Evolutionary conservation across 2,113 vertebrate species (phyloP).

Genomic region (Scalopus aquaticus): DNA sequence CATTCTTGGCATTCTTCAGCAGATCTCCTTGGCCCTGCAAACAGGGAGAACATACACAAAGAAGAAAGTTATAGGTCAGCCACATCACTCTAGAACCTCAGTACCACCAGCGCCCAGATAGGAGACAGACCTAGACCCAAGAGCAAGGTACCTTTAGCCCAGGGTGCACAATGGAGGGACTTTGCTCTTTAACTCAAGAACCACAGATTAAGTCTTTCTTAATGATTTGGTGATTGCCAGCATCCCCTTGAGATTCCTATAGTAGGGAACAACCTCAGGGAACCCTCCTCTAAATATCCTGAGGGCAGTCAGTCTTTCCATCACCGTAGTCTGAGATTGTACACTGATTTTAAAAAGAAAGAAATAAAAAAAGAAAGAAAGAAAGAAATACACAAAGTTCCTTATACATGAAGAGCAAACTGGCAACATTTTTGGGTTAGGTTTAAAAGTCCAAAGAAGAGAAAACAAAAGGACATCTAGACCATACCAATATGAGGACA

Average conservation of each 20-base stretch:
- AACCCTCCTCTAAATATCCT: background rate
- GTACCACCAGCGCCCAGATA: background rate
- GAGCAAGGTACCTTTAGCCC: background rate
- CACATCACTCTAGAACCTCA: background rate
- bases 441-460: background rate
- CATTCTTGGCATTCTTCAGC: conserved; percentile 93
- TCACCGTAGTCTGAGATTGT: background rate
- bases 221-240: background rate
- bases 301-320: background rate
- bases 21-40: conserved; percentile 96
- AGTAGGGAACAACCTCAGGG: background rate
- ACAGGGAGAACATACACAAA: conserved; percentile 50
- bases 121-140: background rate
- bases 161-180: background rate
- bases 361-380: background rate
- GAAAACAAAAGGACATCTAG: background rate
- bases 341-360: background rate
- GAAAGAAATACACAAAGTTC: background rate
- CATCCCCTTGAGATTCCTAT: background rate
- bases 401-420: background rate
- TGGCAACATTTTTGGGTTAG: background rate
- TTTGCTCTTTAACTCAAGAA: background rate
- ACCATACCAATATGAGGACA: background rate
- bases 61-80: conserved; percentile 59
- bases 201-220: background rate